phyloP scores from a whole-genome alignment of 1,140 invertebrate species.

The Myzus persicae region DNA sequence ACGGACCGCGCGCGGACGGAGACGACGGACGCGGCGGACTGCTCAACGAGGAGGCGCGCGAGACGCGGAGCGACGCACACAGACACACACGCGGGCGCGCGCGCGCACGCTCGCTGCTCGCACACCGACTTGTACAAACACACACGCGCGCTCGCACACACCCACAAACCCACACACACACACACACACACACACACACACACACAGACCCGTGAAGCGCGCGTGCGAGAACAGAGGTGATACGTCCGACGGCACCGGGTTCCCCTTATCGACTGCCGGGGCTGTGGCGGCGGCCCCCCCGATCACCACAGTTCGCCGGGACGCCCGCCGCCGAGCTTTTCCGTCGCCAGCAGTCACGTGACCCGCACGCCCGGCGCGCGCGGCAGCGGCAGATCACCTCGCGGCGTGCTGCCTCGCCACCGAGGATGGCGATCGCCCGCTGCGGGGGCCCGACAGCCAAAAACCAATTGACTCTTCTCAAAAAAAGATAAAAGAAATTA shows the following conservation, averaged over 20 bases:
- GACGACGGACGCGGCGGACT: background rate
- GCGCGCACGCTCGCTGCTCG: background rate
- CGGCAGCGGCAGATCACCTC: background rate
- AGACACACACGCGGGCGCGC: background rate
- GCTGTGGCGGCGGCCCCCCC: conserved; percentile 22
- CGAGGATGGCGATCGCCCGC: background rate
- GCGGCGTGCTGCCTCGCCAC: background rate
- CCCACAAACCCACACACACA: too few species aligned
- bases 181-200: background rate
- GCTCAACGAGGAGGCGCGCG: background rate
- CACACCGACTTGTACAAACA: background rate
- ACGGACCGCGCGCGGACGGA: background rate
- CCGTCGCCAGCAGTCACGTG: conserved; percentile 48
- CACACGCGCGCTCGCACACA: background rate
- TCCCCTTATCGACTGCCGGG: conserved; percentile 58
- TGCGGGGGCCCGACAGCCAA: background rate
- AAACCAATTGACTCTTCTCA: background rate
- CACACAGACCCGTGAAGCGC: background rate
- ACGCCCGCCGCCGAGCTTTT: conserved; percentile 49
- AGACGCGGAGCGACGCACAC: background rate
- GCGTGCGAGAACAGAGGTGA: background rate
- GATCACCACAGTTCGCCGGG: conserved; percentile 46
- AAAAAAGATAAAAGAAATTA: background rate
- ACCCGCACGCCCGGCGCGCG: conserved; percentile 37
- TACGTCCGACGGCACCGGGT: conserved; percentile 39